Evolutionary conservation across 1,140 invertebrate species (phyloP), one percentile per base, ranked within the genome.

Genomic region (Orussus abietinus): DNA sequence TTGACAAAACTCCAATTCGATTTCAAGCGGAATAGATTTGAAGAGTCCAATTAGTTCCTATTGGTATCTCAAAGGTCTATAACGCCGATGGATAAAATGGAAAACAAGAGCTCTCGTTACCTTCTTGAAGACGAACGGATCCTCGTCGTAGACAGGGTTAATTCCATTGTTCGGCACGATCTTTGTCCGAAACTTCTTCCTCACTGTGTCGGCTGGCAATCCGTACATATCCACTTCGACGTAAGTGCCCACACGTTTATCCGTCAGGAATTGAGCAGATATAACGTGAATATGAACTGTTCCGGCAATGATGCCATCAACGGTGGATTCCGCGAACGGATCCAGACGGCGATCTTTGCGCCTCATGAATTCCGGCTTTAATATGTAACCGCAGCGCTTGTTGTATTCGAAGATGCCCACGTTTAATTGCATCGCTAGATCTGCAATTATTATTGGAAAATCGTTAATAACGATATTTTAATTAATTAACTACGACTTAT

Each of bases 201-300:
- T 78, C 9, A 98, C 95, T 0, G 96, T 99, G 67, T 99, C 97
- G 0, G 96, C 96, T 0, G 96, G 95, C 43, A 99, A 75, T 1
- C 96, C 96, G 66, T 96, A 99, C 96, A 98, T 98, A 63, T 99
- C 96, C 17, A 98, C 95, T 72, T 99, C 96, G 1, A 99, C 93
- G 63, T 94, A 99, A 0, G 94, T 98, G 12, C 94, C 94, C 11
- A 92, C 87, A 49, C 94, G 83, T 69, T 94, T 96, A 57, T 99
- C 96, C 2, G 89, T 93, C 32, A 99, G 75, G 73, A 99, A 96
- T 75, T 98, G 96, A 1, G 91, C 86, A 1, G 85, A 87, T 51
- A 89, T 78, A 7, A 94, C 90, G 44, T 88, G 85, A 25, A 99
- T 91, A 35, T 88, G 86, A 38, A 98, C 90, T 5, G 90, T 93